A percentile compares a stretch with the other conserved stretches of the same genome.
phyloP scores from a whole-genome alignment of 2,888 invertebrate genomes.

The Deroplatys truncata region DNA sequence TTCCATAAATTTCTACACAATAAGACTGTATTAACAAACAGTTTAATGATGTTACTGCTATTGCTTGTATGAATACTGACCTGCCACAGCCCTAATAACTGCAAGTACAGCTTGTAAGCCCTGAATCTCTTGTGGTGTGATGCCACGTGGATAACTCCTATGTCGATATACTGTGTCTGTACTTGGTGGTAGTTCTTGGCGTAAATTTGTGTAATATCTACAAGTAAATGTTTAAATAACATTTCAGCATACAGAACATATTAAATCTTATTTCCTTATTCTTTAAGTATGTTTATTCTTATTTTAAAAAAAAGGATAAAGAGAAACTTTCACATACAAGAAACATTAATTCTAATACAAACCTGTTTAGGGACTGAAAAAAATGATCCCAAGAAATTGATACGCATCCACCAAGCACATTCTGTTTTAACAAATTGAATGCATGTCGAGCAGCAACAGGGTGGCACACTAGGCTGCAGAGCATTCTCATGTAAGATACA shows the following conservation, averaged over 20 bases:
- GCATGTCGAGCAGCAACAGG: conserved; percentile 72
- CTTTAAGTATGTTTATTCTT: no score
- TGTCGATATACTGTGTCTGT: conserved; percentile 62
- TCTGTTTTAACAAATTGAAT: conserved; percentile 71
- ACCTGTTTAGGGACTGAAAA: conserved; percentile 64
- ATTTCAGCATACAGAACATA: background rate
- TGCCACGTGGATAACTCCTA: conserved; percentile 55
- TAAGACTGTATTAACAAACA: background rate
- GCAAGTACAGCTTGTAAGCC: conserved; percentile 78
- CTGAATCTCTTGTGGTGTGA: conserved; percentile 77
- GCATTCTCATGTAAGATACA: conserved; percentile 81
- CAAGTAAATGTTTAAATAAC: background rate
- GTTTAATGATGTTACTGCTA: background rate
- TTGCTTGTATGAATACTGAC: conserved; percentile 23
- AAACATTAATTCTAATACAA: background rate
- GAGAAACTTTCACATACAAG: no score
- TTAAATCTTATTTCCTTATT: background rate
- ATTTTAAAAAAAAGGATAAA: no score
- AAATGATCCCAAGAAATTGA: conserved; percentile 81
- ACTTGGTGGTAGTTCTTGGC: conserved; percentile 51
- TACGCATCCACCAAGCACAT: conserved; percentile 50
- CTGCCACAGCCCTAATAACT: conserved; percentile 73
- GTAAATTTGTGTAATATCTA: conserved; percentile 48
- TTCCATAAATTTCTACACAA: background rate
- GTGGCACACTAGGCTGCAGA: conserved; percentile 74